A percentile compares a stretch with the other conserved stretches of the same genome.
These are phyloP conservation scores for Leptinotarsa texana DNA, from an alignment of 1,140 invertebrate genomes.

Conservation along the genomic window DNA sequence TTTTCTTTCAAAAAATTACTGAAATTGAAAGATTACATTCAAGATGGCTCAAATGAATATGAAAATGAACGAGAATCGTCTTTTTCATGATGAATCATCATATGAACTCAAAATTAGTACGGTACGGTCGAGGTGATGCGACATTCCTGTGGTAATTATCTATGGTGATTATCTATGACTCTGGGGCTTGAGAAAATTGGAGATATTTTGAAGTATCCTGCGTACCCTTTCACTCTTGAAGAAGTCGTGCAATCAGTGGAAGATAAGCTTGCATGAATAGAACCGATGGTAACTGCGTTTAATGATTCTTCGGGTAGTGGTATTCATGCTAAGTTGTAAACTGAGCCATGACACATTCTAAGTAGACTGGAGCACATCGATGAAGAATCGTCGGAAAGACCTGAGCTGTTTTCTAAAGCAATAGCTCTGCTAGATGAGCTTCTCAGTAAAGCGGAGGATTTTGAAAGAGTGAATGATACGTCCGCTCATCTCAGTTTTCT, in stretches of 20 bases:
- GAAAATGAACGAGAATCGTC: neutral
- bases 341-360: neutral
- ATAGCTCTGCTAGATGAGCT: neutral
- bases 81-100: neutral
- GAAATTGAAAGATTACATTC: neutral
- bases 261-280: slow-evolving; percentile 10
- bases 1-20: no score
- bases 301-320: slow-evolving; percentile 2
- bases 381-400: neutral
- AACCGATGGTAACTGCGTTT: neutral
- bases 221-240: slow-evolving; percentile 9
- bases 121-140: slow-evolving; percentile 24
- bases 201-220: slow-evolving; percentile 7
- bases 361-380: neutral
- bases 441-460: neutral
- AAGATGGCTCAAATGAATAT: neutral
- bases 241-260: slow-evolving; percentile 2
- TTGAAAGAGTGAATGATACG: neutral
- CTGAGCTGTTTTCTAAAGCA: neutral
- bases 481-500: neutral
- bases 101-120: slow-evolving; percentile 16
- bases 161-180: neutral
- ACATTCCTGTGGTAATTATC: no score
- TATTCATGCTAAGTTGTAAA: neutral
- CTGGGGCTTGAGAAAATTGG: slow-evolving; percentile 12